A percentile compares a stretch with the other conserved stretches of the same genome.
Evolutionary conservation across 1,140 invertebrate genomes (phyloP).

Genomic region (Penaeus japonicus): DNA sequence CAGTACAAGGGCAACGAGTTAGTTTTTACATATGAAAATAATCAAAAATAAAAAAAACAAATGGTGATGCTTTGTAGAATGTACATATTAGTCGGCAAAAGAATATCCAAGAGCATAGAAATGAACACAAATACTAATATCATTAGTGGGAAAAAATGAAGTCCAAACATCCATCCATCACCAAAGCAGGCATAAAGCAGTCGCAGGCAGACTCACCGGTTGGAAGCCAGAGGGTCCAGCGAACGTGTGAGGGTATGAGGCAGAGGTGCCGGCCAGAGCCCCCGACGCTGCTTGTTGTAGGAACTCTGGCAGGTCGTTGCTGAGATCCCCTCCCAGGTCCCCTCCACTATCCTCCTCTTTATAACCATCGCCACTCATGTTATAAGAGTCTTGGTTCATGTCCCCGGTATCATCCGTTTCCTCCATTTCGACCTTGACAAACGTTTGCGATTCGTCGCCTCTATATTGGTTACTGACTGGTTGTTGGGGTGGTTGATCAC

Average conservation of each 20-base stretch:
- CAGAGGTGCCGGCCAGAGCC: constrained; percentile 42
- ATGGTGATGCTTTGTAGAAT: too few relatives aligned
- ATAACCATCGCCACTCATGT: constrained; percentile 50
- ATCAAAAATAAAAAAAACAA: too few relatives aligned
- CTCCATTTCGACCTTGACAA: constrained; percentile 52
- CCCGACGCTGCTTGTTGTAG: constrained; percentile 56
- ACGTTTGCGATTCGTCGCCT: constrained; percentile 33
- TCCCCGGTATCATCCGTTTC: constrained; percentile 37
- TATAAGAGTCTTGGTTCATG: constrained; percentile 43
- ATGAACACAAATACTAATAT: too few relatives aligned
- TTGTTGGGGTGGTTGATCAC: constrained; percentile 17
- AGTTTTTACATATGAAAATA: neutral
- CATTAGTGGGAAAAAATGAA: too few relatives aligned
- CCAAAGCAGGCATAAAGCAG: neutral
- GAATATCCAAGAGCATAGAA: too few relatives aligned
- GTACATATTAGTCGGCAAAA: too few relatives aligned
- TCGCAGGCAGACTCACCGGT: constrained; percentile 45
- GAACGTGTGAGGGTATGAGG: constrained; percentile 54
- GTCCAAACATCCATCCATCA: too few relatives aligned
- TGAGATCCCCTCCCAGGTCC: constrained; percentile 48
- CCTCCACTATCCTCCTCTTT: constrained; percentile 55
- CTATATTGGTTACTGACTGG: constrained; percentile 36
- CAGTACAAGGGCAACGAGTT: neutral
- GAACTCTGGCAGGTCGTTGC: constrained; percentile 57
- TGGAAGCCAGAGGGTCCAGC: constrained; percentile 57